Conservation (phyloP, 2,113 vertebrate species). For the Rutilus rutilus region DNA sequence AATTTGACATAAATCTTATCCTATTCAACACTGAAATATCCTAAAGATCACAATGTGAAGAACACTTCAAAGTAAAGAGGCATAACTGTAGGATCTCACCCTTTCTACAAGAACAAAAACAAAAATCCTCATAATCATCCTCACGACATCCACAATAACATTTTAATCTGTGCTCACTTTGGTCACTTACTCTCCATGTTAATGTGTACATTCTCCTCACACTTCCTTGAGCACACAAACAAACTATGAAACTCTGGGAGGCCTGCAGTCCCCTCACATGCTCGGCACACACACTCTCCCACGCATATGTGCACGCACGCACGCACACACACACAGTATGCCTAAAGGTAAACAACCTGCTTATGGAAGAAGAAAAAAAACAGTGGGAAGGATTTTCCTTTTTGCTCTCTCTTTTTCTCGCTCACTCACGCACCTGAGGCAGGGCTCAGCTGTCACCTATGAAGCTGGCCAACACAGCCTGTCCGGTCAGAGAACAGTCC, state of each 20-base stretch:
- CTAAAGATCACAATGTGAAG: neutral
- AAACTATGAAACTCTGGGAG: constrained; percentile 27
- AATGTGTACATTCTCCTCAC: neutral
- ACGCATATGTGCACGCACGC: neutral
- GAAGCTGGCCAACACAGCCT: constrained; percentile 10
- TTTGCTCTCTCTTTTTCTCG: neutral
- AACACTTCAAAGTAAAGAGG: neutral
- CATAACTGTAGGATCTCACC: no score
- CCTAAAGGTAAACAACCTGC: constrained; percentile 33
- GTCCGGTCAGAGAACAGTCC: constrained; percentile 18
- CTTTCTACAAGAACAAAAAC: neutral
- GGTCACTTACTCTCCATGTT: constrained; percentile 4
- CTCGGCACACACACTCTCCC: constrained; percentile 3
- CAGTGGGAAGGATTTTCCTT: constrained; percentile 20
- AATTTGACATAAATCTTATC: neutral
- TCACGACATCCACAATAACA: constrained; percentile 2
- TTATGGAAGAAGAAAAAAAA: neutral
- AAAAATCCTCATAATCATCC: neutral
- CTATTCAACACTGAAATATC: neutral
- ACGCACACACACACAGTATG: neutral
- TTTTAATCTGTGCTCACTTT: neutral
- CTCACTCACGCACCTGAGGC: constrained; percentile 48
- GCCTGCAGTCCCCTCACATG: constrained; percentile 19
- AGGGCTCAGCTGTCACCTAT: constrained; percentile 36
- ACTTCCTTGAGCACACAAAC: constrained; percentile 21